These are phyloP conservation scores for Chelonoidis abingdonii DNA, from an alignment of 2,113 vertebrate species.

Conservation along the genomic window DNA sequence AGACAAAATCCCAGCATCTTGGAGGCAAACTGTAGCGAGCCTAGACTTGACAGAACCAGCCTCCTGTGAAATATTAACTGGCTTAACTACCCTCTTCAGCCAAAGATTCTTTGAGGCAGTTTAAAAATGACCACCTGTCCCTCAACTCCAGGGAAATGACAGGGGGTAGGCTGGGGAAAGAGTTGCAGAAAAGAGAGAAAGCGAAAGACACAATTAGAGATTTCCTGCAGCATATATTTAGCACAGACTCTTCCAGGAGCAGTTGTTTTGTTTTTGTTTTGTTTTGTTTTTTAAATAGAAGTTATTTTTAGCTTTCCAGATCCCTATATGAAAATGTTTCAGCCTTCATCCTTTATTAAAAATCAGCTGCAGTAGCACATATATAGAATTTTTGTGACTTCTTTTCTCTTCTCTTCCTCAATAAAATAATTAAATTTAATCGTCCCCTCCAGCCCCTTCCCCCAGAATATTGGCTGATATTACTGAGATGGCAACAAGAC, in stretches of 20 bases:
- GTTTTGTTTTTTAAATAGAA: constrained; percentile 2
- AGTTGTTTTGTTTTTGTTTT: constrained; percentile 25
- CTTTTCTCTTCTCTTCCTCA: constrained; percentile 12
- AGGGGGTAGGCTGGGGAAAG: constrained; percentile 8
- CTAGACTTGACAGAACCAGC: accelerated
- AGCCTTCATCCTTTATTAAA: constrained; percentile 22
- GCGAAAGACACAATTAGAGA: constrained; percentile 40
- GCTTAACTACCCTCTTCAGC: neutral
- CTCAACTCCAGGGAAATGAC: neutral
- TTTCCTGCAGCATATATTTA: constrained; percentile 28
- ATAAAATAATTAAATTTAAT: neutral
- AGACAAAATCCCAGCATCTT: neutral
- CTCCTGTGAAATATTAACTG: neutral
- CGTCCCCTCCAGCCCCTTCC: neutral
- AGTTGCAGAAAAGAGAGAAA: neutral
- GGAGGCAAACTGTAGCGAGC: constrained; percentile 5
- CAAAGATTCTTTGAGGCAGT: neutral
- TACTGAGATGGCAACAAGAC: neutral
- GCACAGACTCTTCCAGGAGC: constrained; percentile 41
- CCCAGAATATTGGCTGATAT: neutral
- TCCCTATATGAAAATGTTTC: constrained; percentile 37
- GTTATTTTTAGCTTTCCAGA: constrained; percentile 64
- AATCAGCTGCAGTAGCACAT: neutral
- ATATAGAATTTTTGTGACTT: constrained; percentile 28
- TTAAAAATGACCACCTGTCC: neutral